Percentiles rank a stretch among this genome's conserved stretches.
These are phyloP conservation scores for Aphelenchoides besseyi DNA, from an alignment of 1,140 invertebrate genomes.

Conservation along the genomic window DNA sequence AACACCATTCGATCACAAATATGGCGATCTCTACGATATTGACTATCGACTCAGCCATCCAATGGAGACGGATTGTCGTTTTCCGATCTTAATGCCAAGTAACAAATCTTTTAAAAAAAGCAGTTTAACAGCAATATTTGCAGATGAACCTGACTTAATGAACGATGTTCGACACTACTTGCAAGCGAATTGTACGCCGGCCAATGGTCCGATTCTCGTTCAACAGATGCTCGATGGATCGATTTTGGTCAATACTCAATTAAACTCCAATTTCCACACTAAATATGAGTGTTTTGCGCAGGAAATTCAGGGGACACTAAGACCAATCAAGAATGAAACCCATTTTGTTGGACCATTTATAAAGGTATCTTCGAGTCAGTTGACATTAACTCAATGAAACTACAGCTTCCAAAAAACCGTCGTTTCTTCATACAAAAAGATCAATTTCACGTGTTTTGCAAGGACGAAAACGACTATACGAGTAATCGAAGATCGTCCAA, in stretches of 20 bases:
- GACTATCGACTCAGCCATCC: constrained; percentile 7
- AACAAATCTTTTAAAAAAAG: not conserved
- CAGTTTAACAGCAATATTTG: not conserved
- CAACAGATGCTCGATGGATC: not conserved
- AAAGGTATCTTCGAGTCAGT: not conserved
- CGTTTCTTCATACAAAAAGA: constrained; percentile 17
- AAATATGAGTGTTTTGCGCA: not conserved
- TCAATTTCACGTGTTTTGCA: constrained; percentile 9
- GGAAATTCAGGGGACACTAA: constrained; percentile 12
- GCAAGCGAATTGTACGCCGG: constrained; percentile 5
- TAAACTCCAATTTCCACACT: not conserved
- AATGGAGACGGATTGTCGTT: not conserved
- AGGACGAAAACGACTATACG: not conserved
- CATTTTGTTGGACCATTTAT: not conserved
- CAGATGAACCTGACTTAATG: constrained; percentile 4
- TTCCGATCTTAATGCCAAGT: constrained; percentile 14
- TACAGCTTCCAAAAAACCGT: constrained; percentile 7
- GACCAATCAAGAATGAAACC: not conserved
- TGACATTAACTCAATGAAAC: too few relatives aligned
- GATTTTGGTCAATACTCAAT: not conserved
- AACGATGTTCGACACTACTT: not conserved
- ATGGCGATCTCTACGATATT: not conserved
- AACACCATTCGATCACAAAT: not conserved
- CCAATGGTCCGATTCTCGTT: constrained; percentile 1
- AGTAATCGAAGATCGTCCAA: not conserved